These are phyloP conservation scores for Xyrichtys novacula DNA, from an alignment of 2,797 vertebrate species.

Conservation along the genomic window DNA sequence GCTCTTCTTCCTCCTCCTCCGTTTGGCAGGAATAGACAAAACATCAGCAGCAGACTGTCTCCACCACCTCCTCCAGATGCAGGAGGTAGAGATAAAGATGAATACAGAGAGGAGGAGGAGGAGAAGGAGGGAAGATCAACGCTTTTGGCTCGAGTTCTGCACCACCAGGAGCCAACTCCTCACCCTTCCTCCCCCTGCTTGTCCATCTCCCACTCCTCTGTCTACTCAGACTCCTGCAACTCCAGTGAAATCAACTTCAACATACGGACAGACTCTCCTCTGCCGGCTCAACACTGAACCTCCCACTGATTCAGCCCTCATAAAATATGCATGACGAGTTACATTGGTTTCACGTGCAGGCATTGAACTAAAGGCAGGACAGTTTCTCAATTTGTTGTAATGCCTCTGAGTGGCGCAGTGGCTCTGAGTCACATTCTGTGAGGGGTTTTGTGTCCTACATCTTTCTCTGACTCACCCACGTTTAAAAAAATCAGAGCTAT, in stretches of 20 bases:
- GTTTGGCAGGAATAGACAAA: constrained; percentile 32
- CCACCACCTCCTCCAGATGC: constrained; percentile 14
- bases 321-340: constrained; percentile 60
- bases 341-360: constrained; percentile 37
- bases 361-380: constrained; percentile 33
- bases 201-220: constrained; percentile 61
- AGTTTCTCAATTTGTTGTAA: constrained; percentile 53
- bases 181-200: constrained; percentile 73
- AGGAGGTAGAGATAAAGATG: constrained; percentile 34
- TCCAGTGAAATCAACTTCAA: constrained; percentile 78
- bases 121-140: constrained; percentile 51
- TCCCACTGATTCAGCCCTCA: constrained; percentile 1
- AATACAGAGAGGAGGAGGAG: constrained; percentile 13
- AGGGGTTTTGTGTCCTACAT: constrained; percentile 67
- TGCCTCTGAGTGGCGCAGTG: constrained; percentile 59
- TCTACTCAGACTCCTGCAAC: constrained; percentile 83
- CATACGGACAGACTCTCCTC: constrained; percentile 50
- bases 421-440: constrained; percentile 67
- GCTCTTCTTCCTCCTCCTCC: constrained; percentile 39
- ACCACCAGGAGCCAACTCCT: constrained; percentile 72
- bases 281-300: constrained; percentile 47
- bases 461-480: constrained; percentile 65
- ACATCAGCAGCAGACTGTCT: constrained; percentile 26
- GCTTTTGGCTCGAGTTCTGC: constrained; percentile 67
- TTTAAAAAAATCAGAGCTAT: constrained; percentile 53